These are phyloP conservation scores for Coreoperca whiteheadi DNA, from an alignment of 2,113 vertebrate species.

Conservation along the genomic window DNA sequence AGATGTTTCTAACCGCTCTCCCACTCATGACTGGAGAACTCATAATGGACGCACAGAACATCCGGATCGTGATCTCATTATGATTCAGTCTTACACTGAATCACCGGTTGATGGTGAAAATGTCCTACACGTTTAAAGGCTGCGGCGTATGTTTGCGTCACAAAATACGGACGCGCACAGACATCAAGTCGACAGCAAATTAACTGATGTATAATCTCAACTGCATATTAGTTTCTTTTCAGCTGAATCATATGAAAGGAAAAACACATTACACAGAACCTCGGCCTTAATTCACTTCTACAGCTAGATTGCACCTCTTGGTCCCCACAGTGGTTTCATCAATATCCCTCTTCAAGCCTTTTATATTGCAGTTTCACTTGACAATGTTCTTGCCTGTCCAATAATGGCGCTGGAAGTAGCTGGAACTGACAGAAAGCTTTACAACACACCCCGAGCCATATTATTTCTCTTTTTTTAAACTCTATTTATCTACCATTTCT, in stretches of 20 bases:
- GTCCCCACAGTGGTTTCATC: constrained; percentile 42
- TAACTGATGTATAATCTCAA: neutral
- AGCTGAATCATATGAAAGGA: neutral
- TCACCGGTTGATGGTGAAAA: constrained; percentile 45
- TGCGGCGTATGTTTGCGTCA: neutral
- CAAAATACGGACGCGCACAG: neutral
- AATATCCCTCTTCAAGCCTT: constrained; percentile 52
- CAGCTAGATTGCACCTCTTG: constrained; percentile 24
- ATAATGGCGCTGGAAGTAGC: constrained; percentile 37
- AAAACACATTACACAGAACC: constrained; percentile 1
- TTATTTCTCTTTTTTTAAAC: constrained; percentile 29
- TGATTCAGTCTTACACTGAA: constrained; percentile 54
- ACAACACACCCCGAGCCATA: constrained; percentile 25
- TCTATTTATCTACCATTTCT: constrained; percentile 34
- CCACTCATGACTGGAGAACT: constrained; percentile 23
- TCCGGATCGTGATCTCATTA: constrained; percentile 25
- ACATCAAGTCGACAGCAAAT: neutral
- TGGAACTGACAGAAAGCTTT: constrained; percentile 34
- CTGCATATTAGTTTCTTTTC: neutral
- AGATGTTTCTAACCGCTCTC: constrained; percentile 42
- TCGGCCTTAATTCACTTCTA: constrained; percentile 19
- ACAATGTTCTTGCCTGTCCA: constrained; percentile 46
- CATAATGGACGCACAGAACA: constrained; percentile 15
- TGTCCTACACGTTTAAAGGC: neutral
- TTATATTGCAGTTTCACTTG: constrained; percentile 55